These are phyloP conservation scores for Megaleporinus macrocephalus DNA, from an alignment of 2,113 vertebrate genomes.

Conservation along the genomic window DNA sequence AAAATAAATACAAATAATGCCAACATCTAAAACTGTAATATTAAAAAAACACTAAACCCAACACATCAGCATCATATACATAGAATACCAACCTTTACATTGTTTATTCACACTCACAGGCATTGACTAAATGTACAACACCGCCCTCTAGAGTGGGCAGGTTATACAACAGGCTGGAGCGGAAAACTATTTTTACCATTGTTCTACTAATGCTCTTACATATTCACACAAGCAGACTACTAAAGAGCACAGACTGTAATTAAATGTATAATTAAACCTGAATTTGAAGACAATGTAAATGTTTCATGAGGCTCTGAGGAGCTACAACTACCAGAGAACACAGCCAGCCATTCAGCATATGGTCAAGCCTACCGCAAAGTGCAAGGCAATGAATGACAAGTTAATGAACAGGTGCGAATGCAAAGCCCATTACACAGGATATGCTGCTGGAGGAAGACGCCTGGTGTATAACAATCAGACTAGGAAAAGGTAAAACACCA, in stretches of 20 bases:
- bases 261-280: conserved; percentile 2
- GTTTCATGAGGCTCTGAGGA: background rate
- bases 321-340: background rate
- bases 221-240: background rate
- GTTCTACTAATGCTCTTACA: background rate
- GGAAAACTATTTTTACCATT: background rate
- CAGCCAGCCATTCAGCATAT: background rate
- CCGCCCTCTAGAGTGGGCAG: no score
- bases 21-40: background rate
- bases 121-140: background rate
- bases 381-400: conserved; percentile 1
- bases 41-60: no score
- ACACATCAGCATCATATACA: background rate
- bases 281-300: background rate
- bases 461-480: background rate
- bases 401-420: background rate
- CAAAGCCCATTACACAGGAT: background rate
- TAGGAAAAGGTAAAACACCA: background rate
- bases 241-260: background rate
- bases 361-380: background rate
- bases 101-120: background rate
- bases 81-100: background rate
- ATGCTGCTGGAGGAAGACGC: background rate
- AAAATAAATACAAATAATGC: background rate
- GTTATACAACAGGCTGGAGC: background rate